A percentile compares a stretch with the other conserved stretches of the same genome.
Conservation (phyloP, 2,888 invertebrate species). For the Hydrotaea cyrtoneurina region DNA sequence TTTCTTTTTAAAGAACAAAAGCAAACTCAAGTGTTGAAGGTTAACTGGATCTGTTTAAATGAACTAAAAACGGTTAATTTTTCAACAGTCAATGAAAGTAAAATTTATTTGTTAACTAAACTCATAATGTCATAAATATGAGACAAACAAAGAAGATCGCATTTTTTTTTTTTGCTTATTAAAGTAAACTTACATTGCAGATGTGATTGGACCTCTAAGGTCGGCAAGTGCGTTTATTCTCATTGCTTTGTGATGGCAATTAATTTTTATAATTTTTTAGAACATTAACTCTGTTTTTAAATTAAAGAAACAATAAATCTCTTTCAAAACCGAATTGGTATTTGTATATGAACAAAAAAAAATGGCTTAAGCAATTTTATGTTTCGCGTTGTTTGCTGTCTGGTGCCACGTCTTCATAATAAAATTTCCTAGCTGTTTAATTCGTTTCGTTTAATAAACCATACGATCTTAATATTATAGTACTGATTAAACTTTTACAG, state of each 20-base stretch:
- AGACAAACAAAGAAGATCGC: background rate
- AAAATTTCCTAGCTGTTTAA: slow-evolving; percentile 2
- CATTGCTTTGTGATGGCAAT: background rate
- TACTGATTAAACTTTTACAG: slow-evolving; percentile 26
- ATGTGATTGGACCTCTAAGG: background rate
- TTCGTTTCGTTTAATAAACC: slow-evolving; percentile 4
- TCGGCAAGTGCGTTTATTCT: background rate
- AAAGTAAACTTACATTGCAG: background rate
- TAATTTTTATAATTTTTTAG: background rate
- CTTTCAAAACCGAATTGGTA: no score
- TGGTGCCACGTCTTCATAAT: background rate
- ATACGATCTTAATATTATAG: background rate
- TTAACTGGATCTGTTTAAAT: slow-evolving; percentile 47
- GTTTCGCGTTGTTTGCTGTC: slow-evolving; percentile 43
- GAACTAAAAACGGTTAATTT: background rate
- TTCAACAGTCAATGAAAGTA: slow-evolving; percentile 18
- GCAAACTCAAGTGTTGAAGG: slow-evolving; percentile 46
- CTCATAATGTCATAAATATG: background rate
- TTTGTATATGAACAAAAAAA: background rate
- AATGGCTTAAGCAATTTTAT: background rate
- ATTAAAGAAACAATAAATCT: background rate
- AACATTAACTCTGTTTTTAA: background rate
- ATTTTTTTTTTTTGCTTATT: background rate
- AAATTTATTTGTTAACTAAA: slow-evolving; percentile 14
- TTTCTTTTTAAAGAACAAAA: slow-evolving; percentile 37